phyloP scores from a whole-genome alignment of 2,888 invertebrate species.

The Pasiphila rectangulata region DNA sequence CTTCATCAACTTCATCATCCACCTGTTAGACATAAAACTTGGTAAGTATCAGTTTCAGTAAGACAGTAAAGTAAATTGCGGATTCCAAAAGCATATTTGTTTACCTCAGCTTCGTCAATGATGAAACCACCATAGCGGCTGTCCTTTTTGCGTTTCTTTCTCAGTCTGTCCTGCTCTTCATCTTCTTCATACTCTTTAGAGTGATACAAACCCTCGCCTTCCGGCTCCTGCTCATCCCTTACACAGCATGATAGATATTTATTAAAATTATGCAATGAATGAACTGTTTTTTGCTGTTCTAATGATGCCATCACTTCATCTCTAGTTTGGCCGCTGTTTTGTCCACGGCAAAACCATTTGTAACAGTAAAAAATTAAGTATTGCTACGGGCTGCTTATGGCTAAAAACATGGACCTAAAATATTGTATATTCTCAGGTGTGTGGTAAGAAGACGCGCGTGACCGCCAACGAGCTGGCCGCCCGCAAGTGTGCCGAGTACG shows the following conservation, averaged over 20 bases:
- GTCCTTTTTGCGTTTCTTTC: constrained; percentile 91
- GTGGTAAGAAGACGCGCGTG: constrained; percentile 77
- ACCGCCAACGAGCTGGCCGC: constrained; percentile 81
- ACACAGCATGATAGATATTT: too few relatives aligned
- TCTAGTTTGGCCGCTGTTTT: too few relatives aligned
- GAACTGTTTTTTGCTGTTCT: too few relatives aligned
- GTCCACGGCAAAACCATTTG: too few relatives aligned
- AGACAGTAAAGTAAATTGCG: too few relatives aligned
- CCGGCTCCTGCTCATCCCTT: constrained; percentile 87
- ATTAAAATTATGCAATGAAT: too few relatives aligned
- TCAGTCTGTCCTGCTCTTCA: constrained; percentile 90
- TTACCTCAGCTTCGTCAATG: constrained; percentile 95
- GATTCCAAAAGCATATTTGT: background rate
- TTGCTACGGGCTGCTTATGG: too few relatives aligned
- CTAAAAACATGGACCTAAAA: too few relatives aligned
- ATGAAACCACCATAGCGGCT: constrained; percentile 94
- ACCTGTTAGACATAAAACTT: constrained; percentile 71
- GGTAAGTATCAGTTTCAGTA: too few relatives aligned
- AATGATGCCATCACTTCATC: too few relatives aligned
- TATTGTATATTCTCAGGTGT: constrained; percentile 43
- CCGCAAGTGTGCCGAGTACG: constrained; percentile 83
- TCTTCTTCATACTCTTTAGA: constrained; percentile 92
- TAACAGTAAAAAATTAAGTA: too few relatives aligned
- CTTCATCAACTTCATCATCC: constrained; percentile 95
- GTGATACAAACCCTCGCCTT: constrained; percentile 87